Conservation (phyloP, 1,140 invertebrate species). For the Camponotus vicinus region DNA sequence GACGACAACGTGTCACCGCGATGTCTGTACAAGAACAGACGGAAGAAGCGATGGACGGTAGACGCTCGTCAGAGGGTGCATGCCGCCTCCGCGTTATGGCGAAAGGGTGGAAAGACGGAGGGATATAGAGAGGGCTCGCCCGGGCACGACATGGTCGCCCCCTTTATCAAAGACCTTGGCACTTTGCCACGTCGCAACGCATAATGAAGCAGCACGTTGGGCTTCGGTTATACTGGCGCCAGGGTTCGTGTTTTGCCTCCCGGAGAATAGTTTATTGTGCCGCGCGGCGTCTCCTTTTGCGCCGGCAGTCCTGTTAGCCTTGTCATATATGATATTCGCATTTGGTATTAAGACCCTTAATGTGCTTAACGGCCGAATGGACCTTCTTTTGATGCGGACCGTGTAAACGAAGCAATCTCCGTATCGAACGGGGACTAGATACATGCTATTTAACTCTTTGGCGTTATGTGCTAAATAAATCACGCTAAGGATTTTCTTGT, state of each 20-base stretch:
- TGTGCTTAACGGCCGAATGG: not conserved
- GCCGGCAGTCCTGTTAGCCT: slow-evolving; percentile 18
- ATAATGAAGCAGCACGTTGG: slow-evolving; percentile 85
- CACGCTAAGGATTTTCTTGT: not conserved
- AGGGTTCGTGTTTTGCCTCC: slow-evolving; percentile 80
- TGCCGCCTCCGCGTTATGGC: slow-evolving; percentile 65
- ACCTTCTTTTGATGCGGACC: slow-evolving; percentile 17
- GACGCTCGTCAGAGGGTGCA: slow-evolving; percentile 67
- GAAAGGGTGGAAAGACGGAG: slow-evolving; percentile 71
- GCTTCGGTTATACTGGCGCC: slow-evolving; percentile 80
- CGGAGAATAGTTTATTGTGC: slow-evolving; percentile 83
- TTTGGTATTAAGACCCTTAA: slow-evolving; percentile 61
- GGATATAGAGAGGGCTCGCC: slow-evolving; percentile 59
- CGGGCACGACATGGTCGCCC: slow-evolving; percentile 73
- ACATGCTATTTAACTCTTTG: not conserved
- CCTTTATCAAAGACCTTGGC: slow-evolving; percentile 84
- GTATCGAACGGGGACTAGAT: not conserved
- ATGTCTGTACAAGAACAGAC: slow-evolving; percentile 32
- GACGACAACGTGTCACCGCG: slow-evolving; percentile 11
- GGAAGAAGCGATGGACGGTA: slow-evolving; percentile 47
- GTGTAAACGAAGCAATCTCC: not conserved
- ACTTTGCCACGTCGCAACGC: slow-evolving; percentile 84
- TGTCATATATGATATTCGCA: slow-evolving; percentile 62
- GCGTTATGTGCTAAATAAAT: slow-evolving; percentile 1
- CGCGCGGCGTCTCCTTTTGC: slow-evolving; percentile 57